Percentiles rank a stretch among this genome's conserved stretches.
phyloP scores from a whole-genome alignment of 2,113 vertebrate species.

The Condylura cristata region DNA sequence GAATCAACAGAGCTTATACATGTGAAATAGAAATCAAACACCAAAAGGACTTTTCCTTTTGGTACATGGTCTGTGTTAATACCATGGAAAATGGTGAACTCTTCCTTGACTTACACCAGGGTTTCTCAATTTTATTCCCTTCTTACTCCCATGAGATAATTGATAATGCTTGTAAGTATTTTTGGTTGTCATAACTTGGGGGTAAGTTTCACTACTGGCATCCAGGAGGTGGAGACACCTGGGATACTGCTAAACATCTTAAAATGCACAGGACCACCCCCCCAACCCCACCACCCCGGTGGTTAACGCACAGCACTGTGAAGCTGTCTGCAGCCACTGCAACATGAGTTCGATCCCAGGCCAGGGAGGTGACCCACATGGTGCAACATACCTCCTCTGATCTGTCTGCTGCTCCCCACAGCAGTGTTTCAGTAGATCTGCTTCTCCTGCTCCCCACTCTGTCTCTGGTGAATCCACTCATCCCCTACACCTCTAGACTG shows the following conservation, averaged over 20 bases:
- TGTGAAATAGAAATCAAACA: neutral
- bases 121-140: neutral
- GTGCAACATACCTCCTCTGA: no score
- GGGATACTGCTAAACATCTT: neutral
- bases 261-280: neutral
- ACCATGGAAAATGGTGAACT: neutral
- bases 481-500: no score
- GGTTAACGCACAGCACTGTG: no score
- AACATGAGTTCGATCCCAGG: no score
- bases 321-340: no score
- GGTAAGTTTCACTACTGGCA: neutral
- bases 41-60: neutral
- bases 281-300: no score
- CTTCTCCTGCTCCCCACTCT: no score
- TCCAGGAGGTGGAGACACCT: neutral
- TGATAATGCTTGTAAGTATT: neutral
- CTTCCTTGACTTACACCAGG: neutral
- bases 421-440: no score
- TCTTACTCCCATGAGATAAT: neutral
- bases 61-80: neutral
- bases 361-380: no score
- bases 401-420: no score
- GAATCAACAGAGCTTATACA: neutral
- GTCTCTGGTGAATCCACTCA: no score
- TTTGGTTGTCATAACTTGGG: neutral